Evolutionary conservation across 1,140 invertebrate genomes (phyloP).

Genomic region (Heliconius congener): DNA sequence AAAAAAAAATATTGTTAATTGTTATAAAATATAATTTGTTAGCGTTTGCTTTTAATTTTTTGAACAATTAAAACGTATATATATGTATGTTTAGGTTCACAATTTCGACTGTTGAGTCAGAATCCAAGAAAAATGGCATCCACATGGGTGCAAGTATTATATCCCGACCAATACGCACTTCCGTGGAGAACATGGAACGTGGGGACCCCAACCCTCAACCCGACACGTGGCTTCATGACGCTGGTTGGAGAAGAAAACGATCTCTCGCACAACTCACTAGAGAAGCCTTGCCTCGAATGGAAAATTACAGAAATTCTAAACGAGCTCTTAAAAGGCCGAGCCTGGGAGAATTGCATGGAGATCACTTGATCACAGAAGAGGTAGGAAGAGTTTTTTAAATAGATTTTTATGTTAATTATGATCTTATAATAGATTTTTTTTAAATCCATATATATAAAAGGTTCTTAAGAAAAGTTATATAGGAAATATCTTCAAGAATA

Average conservation of each 20-base stretch:
- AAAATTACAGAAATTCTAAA: slow-evolving; percentile 93
- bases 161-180: slow-evolving; percentile 58
- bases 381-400: slow-evolving; percentile 29
- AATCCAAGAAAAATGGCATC: slow-evolving; percentile 73
- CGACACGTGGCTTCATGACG: slow-evolving; percentile 71
- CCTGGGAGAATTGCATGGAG: slow-evolving; percentile 87
- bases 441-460: too few relatives aligned
- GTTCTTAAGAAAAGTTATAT: too few relatives aligned
- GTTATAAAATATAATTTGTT: neutral
- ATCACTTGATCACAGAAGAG: slow-evolving; percentile 76
- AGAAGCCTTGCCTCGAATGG: slow-evolving; percentile 92
- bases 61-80: neutral
- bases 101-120: slow-evolving; percentile 60
- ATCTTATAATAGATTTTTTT: too few relatives aligned
- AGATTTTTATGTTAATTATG: too few relatives aligned
- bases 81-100: slow-evolving; percentile 50
- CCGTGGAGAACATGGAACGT: slow-evolving; percentile 58
- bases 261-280: slow-evolving; percentile 83
- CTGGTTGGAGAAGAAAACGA: slow-evolving; percentile 75
- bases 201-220: slow-evolving; percentile 52
- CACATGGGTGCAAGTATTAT: slow-evolving; percentile 75
- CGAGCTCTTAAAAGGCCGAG: slow-evolving; percentile 87
- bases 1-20: too few relatives aligned
- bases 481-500: too few relatives aligned
- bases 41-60: too few relatives aligned